Base-by-base conservation (phyloP, 2,113 vertebrate genomes). In the Castor canadensis region DNA sequence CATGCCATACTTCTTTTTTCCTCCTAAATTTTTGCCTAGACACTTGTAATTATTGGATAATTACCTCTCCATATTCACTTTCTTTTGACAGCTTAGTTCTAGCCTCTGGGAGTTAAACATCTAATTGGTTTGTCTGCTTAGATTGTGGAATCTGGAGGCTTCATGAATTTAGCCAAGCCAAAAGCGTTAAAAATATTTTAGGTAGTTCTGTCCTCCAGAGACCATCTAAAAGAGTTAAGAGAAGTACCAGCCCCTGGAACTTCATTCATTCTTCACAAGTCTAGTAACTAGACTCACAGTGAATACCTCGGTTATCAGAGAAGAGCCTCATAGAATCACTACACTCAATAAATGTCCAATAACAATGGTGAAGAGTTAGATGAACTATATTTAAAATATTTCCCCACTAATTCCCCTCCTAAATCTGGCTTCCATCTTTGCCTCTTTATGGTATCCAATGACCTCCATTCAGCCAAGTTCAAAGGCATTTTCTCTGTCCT, bases 381-480 rank as follows among this genome's bases (percentile, higher is more conserved):
- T 72, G 91, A 94, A 62, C 96, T 97, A 95, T 97, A 97, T 98
- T 97, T 98, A 97, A 97, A 96, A 96, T 96, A 97, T 93, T 89
- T 95, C 81, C 88, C 75, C 32, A 69, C 56, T 95, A 97, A 96
- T 83, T 91, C 96, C 96, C 89, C 95, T 97, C 67, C 96, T 97
- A 97, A 98, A 98, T 97, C 97, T 98, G 96, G 95, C 97, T 98
- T 97, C 97, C 94, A 98, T 97, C 97, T 97, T 96, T 96, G 87
- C 83, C 94, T 97, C 94, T 97, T 98, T 97, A 97, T 96, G 93
- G 96, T 96, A 97, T 97, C 95, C 96, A 95, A 94, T 96, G 97
- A 95, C 97, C 96, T 96, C 94, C 92, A 92, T 95, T 97, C 96
- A 97, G 94, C 95, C 97, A 98, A 98, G 97, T 98, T 98, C 97